phyloP scores from a whole-genome alignment of 1,140 invertebrate genomes.

The Ditylenchus dipsaci region DNA sequence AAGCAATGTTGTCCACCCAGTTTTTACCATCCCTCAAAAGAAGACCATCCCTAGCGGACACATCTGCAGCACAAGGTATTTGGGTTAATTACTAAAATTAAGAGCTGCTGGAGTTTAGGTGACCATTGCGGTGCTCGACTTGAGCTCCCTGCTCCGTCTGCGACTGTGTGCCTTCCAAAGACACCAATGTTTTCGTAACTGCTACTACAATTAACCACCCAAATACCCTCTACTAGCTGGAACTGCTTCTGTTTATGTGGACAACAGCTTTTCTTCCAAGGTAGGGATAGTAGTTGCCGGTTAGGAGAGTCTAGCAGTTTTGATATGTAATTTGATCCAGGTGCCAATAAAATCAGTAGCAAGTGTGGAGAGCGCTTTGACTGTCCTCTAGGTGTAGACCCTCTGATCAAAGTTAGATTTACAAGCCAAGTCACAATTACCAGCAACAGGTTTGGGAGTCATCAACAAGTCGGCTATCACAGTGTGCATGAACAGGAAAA shows the following conservation, averaged over 20 bases:
- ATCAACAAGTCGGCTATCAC: constrained; percentile 43
- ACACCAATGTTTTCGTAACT: constrained; percentile 58
- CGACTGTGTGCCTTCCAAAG: constrained; percentile 58
- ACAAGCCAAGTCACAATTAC: constrained; percentile 59
- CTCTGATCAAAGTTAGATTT: constrained; percentile 57
- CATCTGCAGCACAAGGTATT: constrained; percentile 47
- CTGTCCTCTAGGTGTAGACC: constrained; percentile 61
- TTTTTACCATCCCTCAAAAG: constrained; percentile 54
- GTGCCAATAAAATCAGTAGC: constrained; percentile 46
- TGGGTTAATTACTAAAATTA: too few species aligned
- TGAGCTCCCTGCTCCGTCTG: constrained; percentile 58
- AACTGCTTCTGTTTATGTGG: constrained; percentile 60
- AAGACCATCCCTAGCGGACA: constrained; percentile 59
- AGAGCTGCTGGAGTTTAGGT: constrained; percentile 25
- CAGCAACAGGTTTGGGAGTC: constrained; percentile 43
- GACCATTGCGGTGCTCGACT: constrained; percentile 58
- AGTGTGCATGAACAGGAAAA: constrained; percentile 56
- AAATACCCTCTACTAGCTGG: constrained; percentile 57
- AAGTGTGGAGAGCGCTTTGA: constrained; percentile 59
- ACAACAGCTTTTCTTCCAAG: constrained; percentile 61
- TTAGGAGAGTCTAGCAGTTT: too few species aligned
- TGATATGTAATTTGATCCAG: too few species aligned
- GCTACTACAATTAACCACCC: constrained; percentile 59
- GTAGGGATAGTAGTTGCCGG: constrained; percentile 15
- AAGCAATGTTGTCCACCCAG: constrained; percentile 30